These are phyloP conservation scores for Sphaerodactylus townsendi DNA, from an alignment of 2,113 vertebrate genomes.

Conservation along the genomic window DNA sequence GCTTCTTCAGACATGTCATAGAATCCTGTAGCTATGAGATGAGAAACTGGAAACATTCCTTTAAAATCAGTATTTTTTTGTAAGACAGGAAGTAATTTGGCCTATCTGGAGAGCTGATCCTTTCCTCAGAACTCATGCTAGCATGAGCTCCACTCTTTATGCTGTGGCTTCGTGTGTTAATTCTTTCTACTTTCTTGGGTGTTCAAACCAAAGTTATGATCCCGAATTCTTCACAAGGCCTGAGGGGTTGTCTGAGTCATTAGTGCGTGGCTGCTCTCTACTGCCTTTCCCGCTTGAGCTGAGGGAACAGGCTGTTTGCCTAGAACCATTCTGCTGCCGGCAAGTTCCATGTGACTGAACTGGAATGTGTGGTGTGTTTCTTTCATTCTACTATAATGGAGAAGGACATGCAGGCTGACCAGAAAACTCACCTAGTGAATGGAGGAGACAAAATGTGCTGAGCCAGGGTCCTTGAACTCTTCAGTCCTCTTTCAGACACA, in stretches of 20 bases:
- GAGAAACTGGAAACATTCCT: neutral
- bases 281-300: neutral
- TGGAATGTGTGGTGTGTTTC: neutral
- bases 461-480: neutral
- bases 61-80: neutral
- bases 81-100: neutral
- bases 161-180: neutral
- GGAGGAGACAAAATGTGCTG: neutral
- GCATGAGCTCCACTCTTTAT: neutral
- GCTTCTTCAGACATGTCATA: neutral
- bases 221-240: neutral
- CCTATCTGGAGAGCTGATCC: neutral
- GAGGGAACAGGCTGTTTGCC: neutral
- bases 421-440: neutral
- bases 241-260: constrained; percentile 3
- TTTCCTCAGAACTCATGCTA: neutral
- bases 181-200: neutral
- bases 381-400: accelerated
- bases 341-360: neutral
- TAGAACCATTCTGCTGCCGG: neutral
- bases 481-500: neutral
- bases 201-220: neutral
- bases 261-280: neutral
- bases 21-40: neutral
- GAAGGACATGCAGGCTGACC: neutral